Conservation (phyloP, 2,888 invertebrate species). For the Pegoplata infirma region DNA sequence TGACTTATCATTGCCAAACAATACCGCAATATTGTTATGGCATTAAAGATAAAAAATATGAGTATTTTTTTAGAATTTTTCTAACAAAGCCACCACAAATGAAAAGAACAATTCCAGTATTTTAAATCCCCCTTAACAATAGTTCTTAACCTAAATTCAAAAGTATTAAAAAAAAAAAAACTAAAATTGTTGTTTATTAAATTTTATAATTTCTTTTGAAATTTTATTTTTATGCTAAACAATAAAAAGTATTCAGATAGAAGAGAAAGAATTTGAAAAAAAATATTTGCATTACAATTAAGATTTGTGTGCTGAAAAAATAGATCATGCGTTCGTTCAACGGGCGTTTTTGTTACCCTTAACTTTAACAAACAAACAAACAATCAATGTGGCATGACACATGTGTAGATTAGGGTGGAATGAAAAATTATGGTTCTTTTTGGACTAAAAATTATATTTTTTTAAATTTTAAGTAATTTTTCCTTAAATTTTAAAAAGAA, state of each 20-base stretch:
- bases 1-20: not conserved
- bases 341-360: conserved; percentile 19
- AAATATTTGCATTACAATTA: conserved; percentile 62
- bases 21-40: no score
- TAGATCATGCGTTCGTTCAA: conserved; percentile 46
- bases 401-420: no score
- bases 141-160: not conserved
- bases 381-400: conserved; percentile 3
- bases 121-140: not conserved
- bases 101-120: not conserved
- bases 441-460: no score
- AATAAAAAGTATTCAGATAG: conserved; percentile 21
- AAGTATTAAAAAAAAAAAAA: no score
- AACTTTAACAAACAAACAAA: not conserved
- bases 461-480: no score
- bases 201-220: not conserved
- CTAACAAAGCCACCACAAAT: no score
- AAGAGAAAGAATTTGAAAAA: not conserved
- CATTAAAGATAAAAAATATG: no score
- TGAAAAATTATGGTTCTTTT: no score
- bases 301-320: conserved; percentile 40
- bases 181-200: not conserved
- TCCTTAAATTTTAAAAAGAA: no score
- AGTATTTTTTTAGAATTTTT: no score
- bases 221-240: conserved; percentile 2